Evolutionary conservation across 2,113 vertebrate species (phyloP), one percentile per base, ranked within the genome.

Genomic region (Sinocyclocheilus anshuiensis): DNA sequence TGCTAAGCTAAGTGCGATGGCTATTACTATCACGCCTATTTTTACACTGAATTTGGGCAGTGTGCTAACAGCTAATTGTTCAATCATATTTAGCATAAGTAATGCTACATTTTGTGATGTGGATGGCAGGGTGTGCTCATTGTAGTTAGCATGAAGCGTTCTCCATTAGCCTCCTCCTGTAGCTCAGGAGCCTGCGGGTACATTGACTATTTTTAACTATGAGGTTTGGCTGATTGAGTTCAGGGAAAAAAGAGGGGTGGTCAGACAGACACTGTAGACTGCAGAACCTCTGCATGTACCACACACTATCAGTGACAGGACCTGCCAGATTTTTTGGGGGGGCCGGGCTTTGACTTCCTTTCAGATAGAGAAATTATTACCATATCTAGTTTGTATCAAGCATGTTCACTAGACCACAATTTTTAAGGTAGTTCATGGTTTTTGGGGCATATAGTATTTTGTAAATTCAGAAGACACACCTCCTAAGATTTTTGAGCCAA

Each of bases 161-260:
- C 85, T 83, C 78, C 71, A 81, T 88, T 81, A 89, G 83, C 71
- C 80, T 29, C 77, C 82, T 85, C 85, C 83, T 87, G 78, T 86
- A 75, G 85, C 48, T 77, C 79, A 57, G 83, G 77, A 81, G 84
- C 88, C 81, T 76, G 76, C 55, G 77, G 88, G 75, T 67, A 88
- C 76, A 71, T 29, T 3, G 12, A 85, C 88, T 87, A 88, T 89
- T 91, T 90, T 88, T 89, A 88, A 89, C 88, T 88, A 86, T 81
- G 80, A 86, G 85, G 79, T 85, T 87, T 89, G 81, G 87, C 86
- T 90, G 87, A 89, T 90, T 85, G 87, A 87, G 88, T 85, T 87
- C 83, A 81, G 78, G 84, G 71, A 88, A 87, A 87, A 86, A 87
- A 86, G 85, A 88, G 63, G 81, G 83, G 74, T 87, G 85, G 85